phyloP scores from a whole-genome alignment of 2,888 invertebrate species.

The Ariolimax columbianus region DNA sequence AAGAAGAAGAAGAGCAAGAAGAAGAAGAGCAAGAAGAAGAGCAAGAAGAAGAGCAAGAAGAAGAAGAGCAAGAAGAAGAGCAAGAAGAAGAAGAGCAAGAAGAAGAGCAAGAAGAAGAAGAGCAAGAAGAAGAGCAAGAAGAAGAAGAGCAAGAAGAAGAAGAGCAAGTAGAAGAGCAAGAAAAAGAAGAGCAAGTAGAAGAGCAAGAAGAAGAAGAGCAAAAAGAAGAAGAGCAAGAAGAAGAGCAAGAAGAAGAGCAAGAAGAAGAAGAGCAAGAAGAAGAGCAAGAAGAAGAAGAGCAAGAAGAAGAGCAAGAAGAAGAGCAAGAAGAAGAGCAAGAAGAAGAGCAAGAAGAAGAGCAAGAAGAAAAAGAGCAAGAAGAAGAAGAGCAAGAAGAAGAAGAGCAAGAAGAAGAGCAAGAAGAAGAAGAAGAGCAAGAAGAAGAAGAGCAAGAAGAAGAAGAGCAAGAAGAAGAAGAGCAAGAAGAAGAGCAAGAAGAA shows the following conservation, averaged over 20 bases:
- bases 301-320: too few species aligned
- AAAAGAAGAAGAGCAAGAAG: background rate
- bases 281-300: too few species aligned
- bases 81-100: background rate
- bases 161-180: background rate
- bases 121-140: background rate
- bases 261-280: too few species aligned
- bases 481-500: background rate
- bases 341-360: too few species aligned
- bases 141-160: slow-evolving; percentile 17
- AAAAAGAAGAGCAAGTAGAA: background rate
- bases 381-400: too few species aligned
- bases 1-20: background rate
- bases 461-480: too few species aligned
- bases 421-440: background rate
- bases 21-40: background rate
- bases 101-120: background rate
- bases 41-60: background rate
- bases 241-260: background rate
- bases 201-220: background rate
- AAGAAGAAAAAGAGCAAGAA: background rate
- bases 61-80: background rate
- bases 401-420: background rate
- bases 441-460: background rate
- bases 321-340: too few species aligned